Conservation (phyloP, 2,113 vertebrate genomes). For the Cephalopterus ornatus region DNA sequence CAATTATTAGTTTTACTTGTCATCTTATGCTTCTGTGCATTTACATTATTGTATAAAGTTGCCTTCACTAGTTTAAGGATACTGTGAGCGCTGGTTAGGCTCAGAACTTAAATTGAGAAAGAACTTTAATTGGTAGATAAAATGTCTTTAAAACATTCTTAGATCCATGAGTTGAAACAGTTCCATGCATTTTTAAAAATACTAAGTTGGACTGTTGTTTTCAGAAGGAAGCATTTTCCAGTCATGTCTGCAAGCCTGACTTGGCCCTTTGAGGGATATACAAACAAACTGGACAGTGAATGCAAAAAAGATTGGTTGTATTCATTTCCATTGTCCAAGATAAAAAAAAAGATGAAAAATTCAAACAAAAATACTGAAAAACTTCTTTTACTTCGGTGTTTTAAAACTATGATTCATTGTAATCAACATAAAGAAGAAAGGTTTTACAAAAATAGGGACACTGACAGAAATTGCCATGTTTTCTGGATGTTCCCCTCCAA, state of each 20-base stretch:
- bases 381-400: background rate
- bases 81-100: background rate
- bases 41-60: background rate
- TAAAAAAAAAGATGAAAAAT: background rate
- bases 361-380: background rate
- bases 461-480: background rate
- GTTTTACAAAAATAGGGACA: background rate
- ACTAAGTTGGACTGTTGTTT: background rate
- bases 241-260: background rate
- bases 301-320: fast-evolving
- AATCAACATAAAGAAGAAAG: background rate
- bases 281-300: background rate
- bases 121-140: background rate
- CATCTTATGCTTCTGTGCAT: background rate
- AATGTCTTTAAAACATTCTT: background rate
- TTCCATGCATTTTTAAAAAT: background rate
- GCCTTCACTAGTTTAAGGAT: background rate
- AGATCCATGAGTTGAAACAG: background rate
- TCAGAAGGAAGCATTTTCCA: background rate
- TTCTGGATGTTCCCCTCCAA: background rate
- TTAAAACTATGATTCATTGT: background rate
- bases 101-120: background rate
- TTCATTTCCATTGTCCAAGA: background rate
- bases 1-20: background rate
- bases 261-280: background rate